Evolutionary conservation across 2,888 invertebrate genomes (phyloP), one percentile per base, ranked within the genome.

Genomic region (Aquatica leii): DNA sequence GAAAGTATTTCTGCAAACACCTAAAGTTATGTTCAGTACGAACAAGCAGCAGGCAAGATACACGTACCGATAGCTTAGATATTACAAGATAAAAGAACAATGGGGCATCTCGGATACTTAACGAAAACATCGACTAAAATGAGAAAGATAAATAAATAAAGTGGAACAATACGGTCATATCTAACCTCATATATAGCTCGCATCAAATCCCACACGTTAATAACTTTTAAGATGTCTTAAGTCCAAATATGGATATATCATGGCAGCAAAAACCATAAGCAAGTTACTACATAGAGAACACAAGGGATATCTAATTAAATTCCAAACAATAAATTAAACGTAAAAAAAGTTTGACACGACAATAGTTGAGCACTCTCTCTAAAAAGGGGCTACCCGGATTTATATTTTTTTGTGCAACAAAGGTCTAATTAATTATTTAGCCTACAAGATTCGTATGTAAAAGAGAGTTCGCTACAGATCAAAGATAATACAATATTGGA

Each of bases 401-500:
- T 49, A 59, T 53, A 54, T 61, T 53, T 71, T 60, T 66, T 69
- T 70, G 71, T 71, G 71, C 71, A 73, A 68, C 68, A 73, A 65
- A 71, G 62, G 71, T 73, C 75, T 76, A 76, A 76, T 76, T 76
- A 76, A 76, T 76, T 76, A 76, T 76, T 74, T 75, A 75, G 71
- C 68, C 74, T 69, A 70, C 71, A 71, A 77, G 40, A 52, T 75
- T 72, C 72, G 71, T 74, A 76, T 77, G 75, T 75, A 77, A 76
- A 77, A 52, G 34, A 72, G 71, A 73, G 73, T 71, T 72, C 70
- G 75, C 75, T 73, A 72, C 75, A 77, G 76, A 76, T 77, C 77
- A 77, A 77, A 78, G 77, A 78, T 77, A 77, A 71, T 72, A 70
- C 75, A 76, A 73, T 75, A 76, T 76, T 75, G 76, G 75, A 72